Evolutionary conservation across 92 coral and sea anemone genomes (phyloP), one percentile per base, ranked within the genome.

Genomic region (Zoanthus solanderi): DNA sequence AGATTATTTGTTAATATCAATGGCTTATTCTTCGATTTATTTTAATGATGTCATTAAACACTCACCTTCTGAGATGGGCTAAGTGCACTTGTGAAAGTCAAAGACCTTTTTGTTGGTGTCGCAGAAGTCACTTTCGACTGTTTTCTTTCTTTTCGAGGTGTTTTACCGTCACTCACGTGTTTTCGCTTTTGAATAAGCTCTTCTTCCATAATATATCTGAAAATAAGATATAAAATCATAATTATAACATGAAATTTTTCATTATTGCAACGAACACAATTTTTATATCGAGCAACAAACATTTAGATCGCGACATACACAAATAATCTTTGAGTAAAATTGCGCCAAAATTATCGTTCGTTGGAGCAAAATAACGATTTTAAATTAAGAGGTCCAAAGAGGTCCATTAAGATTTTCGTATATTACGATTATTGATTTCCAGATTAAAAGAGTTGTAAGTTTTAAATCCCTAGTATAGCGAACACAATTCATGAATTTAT

Each of bases 11-110:
- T 17, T n/a, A 17, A 65, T 6, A 47, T 2, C 75, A 32, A 13
- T 34, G 71, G 23, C 31, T 34, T 71, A 47, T 10, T 18, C 31
- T 10, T 12, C n/a, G 23, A 65, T n/a, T 11, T 71, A 37, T 71
- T 57, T 37, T 37, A 57, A 3, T 15, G 16, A 14, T 9, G 15
- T 57, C 63, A 57, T 57, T 57, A 57, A 17, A 57, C 15, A 3
- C 63, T 57, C 14, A 71, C 75, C 75, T 71, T 71, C 75, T 71
- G 75, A 31, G 75, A 71, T 15, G 75, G 75, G 48, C 75, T 71
- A 47, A 71, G 75, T 31, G 75, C 11, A 28, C 63, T 57, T 3
- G 63, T 17, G 17, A 57, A 57, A 57, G 15, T 57, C 63, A 57
- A 57, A 57, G 63, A 9, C 63, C 6, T 71, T 37, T 47, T 71